phyloP scores from a whole-genome alignment of 2,888 invertebrate genomes.

The Stenchaetothrips biformis region DNA sequence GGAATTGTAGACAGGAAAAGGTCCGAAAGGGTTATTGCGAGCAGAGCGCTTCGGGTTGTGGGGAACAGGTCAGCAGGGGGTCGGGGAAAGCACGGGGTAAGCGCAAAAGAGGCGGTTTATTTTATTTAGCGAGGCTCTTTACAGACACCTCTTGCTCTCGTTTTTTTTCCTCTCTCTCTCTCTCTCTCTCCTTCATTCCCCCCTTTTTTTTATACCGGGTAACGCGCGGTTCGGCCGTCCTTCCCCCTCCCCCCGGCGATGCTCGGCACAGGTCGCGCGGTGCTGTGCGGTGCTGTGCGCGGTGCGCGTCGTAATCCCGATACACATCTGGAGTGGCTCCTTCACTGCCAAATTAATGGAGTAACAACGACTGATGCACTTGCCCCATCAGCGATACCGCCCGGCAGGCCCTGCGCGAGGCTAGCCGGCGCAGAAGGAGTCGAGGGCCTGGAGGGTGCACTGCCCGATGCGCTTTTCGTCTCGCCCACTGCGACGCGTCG shows the following conservation, averaged over 20 bases:
- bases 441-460: no score
- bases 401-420: background rate
- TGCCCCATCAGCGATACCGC: background rate
- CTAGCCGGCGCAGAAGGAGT: no score
- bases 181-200: background rate
- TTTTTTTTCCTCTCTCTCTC: no score
- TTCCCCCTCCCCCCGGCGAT: background rate
- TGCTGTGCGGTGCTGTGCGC: no score
- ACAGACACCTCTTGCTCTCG: constrained; percentile 6
- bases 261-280: no score
- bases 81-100: background rate
- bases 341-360: constrained; percentile 18
- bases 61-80: constrained; percentile 13
- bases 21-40: constrained; percentile 8
- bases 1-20: constrained; percentile 24
- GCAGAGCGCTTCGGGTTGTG: background rate
- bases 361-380: background rate
- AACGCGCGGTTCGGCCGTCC: background rate
- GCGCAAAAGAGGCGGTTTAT: constrained; percentile 24
- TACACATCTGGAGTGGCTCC: constrained; percentile 7
- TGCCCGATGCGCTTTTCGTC: no score
- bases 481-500: no score
- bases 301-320: background rate
- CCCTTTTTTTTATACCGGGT: background rate
- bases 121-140: constrained; percentile 25